phyloP scores from a whole-genome alignment of 2,888 invertebrate genomes.

The Lumbricus terrestris region DNA sequence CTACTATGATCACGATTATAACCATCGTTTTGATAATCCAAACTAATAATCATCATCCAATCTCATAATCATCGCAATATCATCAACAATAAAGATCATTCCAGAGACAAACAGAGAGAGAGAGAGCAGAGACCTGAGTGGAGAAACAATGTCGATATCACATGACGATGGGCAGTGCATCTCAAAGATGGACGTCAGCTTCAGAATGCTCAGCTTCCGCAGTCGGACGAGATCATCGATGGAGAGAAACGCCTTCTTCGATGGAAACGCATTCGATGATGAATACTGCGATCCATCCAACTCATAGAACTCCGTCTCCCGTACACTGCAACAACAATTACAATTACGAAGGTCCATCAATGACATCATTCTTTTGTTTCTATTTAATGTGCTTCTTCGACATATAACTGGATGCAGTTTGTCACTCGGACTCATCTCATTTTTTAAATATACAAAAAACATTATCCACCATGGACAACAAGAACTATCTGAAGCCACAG shows the following conservation, averaged over 20 bases:
- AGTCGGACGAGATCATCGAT: constrained; percentile 56
- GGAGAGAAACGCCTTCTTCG: constrained; percentile 8
- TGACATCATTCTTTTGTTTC: too few relatives aligned
- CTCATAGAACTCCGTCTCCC: not conserved
- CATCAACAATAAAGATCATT: not conserved
- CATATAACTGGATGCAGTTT: too few relatives aligned
- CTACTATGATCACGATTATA: too few relatives aligned
- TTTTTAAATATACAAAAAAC: too few relatives aligned
- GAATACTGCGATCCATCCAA: not conserved
- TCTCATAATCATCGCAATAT: too few relatives aligned
- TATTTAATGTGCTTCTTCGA: too few relatives aligned
- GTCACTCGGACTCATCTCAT: too few relatives aligned
- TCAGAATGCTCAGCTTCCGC: constrained; percentile 80
- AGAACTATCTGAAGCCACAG: too few relatives aligned
- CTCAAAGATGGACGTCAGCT: constrained; percentile 87
- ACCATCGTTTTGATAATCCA: too few relatives aligned
- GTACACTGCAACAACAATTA: not conserved
- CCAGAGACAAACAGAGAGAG: not conserved
- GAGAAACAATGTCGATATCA: constrained; percentile 53
- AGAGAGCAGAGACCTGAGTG: not conserved
- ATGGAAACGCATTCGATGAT: not conserved
- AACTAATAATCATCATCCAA: too few relatives aligned
- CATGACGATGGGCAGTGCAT: constrained; percentile 76
- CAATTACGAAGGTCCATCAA: too few relatives aligned
- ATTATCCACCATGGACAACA: too few relatives aligned